Base-by-base conservation (phyloP, 2,888 invertebrate genomes). In the Trichogramma evanescens region DNA sequence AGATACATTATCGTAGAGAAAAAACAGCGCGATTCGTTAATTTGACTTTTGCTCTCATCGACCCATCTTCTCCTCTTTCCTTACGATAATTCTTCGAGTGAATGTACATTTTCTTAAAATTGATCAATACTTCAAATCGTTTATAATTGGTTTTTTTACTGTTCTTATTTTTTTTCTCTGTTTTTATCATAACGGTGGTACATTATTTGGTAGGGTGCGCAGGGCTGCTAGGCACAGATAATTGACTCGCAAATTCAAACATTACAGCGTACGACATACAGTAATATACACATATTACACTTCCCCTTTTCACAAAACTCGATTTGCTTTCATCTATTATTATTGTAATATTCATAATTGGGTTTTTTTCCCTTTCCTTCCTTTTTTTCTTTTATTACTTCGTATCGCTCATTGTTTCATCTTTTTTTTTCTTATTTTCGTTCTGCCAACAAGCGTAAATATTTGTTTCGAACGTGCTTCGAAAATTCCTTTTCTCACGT, bases 201-300 rank as follows among this genome's bases (percentile, higher is more conserved):
- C 74, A 71, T 69, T 67, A 73, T 75, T 76, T 78, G 74, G 74
- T 77, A 74, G 73, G 75, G 77, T 77, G 77, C 77, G 75, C 77
- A 77, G 77, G 77, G 74, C 77, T 76, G 77, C 77, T 78, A 83
- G 83, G 83, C 83, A 83, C 83, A 82, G 82, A 81, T 83, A 83
- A 83, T 83, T 83, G 82, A 83, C 83, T 83, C 77, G 78, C 82
- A 82, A 82, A 82, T 82, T 77, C 75, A 77, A 77, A 77, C 77
- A 75, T 77, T 76, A 77, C 76, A 77, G 77, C 76, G 75, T 77
- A 77, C 77, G 75, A 77, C 77, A 77, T 76, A 77, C 73, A 77
- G 71, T 77, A 76, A 73, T 68, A 74, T 74, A 74, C 73, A 74
- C 73, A 74, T 71, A 73, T 71, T 73, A 70, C 70, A 71, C 65